Conservation (phyloP, 1,140 invertebrate genomes). For the Amyelois transitella region DNA sequence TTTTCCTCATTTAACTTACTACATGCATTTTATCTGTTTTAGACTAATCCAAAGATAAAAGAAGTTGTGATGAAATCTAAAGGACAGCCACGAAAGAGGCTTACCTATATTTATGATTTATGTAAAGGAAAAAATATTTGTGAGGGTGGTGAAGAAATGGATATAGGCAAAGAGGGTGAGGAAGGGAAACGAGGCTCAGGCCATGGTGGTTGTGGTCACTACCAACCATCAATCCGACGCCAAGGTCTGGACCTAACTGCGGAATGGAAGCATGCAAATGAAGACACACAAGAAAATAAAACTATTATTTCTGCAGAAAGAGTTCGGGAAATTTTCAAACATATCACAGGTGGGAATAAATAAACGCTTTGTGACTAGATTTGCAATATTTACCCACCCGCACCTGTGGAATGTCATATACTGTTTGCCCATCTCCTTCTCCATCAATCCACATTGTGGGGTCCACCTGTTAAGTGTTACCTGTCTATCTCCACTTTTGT, state of each 20-base stretch:
- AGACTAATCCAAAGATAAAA: slow-evolving; percentile 97
- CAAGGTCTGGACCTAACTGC: slow-evolving; percentile 94
- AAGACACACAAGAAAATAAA: slow-evolving; percentile 98
- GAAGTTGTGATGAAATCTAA: slow-evolving; percentile 98
- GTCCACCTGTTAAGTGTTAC: too few species aligned
- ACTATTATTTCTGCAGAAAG: slow-evolving; percentile 94
- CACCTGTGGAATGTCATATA: too few species aligned
- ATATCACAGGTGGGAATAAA: slow-evolving; percentile 89
- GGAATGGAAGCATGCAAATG: slow-evolving; percentile 99
- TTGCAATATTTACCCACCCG: too few species aligned
- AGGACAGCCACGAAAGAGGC: slow-evolving; percentile 95
- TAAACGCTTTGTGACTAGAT: too few species aligned
- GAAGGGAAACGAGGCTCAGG: slow-evolving; percentile 83
- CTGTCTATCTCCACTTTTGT: too few species aligned
- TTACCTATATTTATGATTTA: slow-evolving; percentile 97
- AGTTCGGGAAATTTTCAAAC: slow-evolving; percentile 97
- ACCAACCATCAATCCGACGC: slow-evolving; percentile 94
- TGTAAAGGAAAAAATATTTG: slow-evolving; percentile 99
- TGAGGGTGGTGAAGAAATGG: slow-evolving; percentile 98
- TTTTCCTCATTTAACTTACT: too few species aligned
- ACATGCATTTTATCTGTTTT: slow-evolving; percentile 44
- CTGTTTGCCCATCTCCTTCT: too few species aligned
- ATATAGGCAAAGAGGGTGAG: slow-evolving; percentile 84
- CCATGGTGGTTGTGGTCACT: slow-evolving; percentile 97
- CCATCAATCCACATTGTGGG: too few species aligned